A percentile compares a stretch with the other conserved stretches of the same genome.
Evolutionary conservation across 2,888 invertebrate genomes (phyloP).

Genomic region (Parnassius glacialis): DNA sequence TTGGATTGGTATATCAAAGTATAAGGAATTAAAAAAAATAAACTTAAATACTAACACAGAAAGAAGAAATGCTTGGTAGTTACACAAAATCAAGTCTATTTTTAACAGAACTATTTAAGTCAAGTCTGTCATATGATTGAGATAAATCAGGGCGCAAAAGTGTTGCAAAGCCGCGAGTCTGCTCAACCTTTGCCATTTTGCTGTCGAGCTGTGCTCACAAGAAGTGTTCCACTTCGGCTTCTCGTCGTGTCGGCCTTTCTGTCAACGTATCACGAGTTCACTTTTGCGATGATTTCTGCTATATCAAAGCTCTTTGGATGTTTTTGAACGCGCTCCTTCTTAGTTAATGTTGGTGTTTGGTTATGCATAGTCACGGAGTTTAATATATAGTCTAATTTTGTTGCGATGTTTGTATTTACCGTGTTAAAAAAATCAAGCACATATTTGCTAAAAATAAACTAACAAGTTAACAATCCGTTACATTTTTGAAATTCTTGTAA

Average conservation of each 20-base stretch:
- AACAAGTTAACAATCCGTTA: too few relatives aligned
- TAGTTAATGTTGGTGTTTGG: not conserved
- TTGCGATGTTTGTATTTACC: too few relatives aligned
- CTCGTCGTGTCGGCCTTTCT: not conserved
- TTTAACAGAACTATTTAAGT: not conserved
- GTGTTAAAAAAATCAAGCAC: too few relatives aligned
- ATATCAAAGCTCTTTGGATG: not conserved
- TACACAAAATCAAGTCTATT: too few relatives aligned
- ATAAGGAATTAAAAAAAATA: too few relatives aligned
- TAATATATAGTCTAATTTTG: too few relatives aligned
- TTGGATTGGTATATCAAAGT: too few relatives aligned
- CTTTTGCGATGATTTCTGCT: not conserved
- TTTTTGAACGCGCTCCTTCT: not conserved
- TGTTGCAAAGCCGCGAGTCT: not conserved
- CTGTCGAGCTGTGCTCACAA: not conserved
- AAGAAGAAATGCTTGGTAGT: too few relatives aligned
- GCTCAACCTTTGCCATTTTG: not conserved
- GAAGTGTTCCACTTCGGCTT: not conserved
- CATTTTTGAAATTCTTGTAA: too few relatives aligned
- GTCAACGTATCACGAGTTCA: not conserved
- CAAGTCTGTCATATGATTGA: conserved; percentile 6
- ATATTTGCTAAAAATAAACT: too few relatives aligned
- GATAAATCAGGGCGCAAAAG: conserved; percentile 5
- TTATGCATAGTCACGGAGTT: too few relatives aligned
- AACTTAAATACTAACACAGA: too few relatives aligned